A percentile compares a stretch with the other conserved stretches of the same genome.
Conservation (phyloP, 64 coral and sea anemone species). For the Acropora yongei region DNA sequence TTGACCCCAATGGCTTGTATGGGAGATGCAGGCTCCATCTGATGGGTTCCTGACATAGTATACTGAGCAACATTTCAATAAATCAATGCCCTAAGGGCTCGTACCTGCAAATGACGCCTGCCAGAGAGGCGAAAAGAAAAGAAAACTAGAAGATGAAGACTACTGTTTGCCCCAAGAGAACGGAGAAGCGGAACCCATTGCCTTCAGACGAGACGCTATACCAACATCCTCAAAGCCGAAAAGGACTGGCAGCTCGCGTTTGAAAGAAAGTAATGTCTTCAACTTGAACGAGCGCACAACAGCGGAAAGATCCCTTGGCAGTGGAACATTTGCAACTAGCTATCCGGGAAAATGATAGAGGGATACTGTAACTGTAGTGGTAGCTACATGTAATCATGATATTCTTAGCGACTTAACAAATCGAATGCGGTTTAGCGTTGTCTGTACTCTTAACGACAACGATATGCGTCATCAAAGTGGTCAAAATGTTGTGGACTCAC, state of each 20-base stretch:
- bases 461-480: conserved; percentile 22
- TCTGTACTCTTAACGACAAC: too few species aligned
- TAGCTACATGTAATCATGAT: neutral
- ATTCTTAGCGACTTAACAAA: neutral
- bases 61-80: too few species aligned
- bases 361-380: neutral
- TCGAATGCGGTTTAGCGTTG: too few species aligned
- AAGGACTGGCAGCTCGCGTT: neutral
- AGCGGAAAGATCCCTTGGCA: conserved; percentile 7
- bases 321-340: conserved; percentile 39
- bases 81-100: too few species aligned
- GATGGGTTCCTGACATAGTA: too few species aligned
- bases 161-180: neutral
- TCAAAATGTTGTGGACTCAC: too few species aligned
- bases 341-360: conserved; percentile 24
- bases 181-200: neutral
- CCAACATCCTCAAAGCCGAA: neutral
- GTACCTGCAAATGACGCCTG: neutral
- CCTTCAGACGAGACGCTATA: neutral
- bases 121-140: neutral
- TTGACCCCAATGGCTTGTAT: too few species aligned
- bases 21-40: too few species aligned
- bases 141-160: neutral
- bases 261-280: neutral
- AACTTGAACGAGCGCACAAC: neutral